Evolutionary conservation across 2,888 invertebrate species (phyloP), one percentile per base, ranked within the genome.

Genomic region (Cheiracanthium punctorium): DNA sequence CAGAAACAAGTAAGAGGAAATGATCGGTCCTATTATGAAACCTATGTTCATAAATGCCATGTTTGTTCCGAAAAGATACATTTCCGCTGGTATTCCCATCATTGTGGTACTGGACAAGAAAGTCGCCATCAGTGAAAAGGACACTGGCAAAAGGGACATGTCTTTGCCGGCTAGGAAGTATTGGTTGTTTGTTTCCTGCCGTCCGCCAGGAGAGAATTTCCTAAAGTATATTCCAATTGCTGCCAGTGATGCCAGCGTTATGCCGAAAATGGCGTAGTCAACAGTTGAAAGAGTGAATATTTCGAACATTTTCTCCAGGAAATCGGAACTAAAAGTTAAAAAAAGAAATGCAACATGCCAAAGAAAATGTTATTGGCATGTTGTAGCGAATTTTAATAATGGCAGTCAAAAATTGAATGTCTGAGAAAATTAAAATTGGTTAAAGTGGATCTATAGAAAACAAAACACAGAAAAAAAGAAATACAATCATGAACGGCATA

Each of bases 91-190:
- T 1, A 97, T 95, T n/a, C 97, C 97, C n/a, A 98, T 93, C 52
- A 97, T 91, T 0, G 96, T 96, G 79, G 97, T 94, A 43, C 97
- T 96, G 0, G 97, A 97, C 95, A 97, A 96, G 91, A 97, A 97
- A 33, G 96, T 96, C 17, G 97, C 96, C 95, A 97, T 96, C 82
- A 97, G 92, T 1, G 97, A 97, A 88, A 97, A 95, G 0, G 96
- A 95, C 0, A 97, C 96, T 0, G 97, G 96, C 5, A 93, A 91
- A 89, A 96, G 93, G 4, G 95, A 94, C 95, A 97, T 95, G 88
- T 95, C 95, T 82, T 94, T 94, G 90, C 96, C 95, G 0, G 96
- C 97, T 80, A 96, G 91, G 82, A 97, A 93, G 90, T 77, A 85
- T 28, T 88, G 88, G 1, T 96, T 88, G 4, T 95, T 94, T 0